A percentile compares a stretch with the other conserved stretches of the same genome.
Evolutionary conservation across 64 coral and sea anemone genomes (phyloP).

Genomic region (Exaiptasia diaphana): DNA sequence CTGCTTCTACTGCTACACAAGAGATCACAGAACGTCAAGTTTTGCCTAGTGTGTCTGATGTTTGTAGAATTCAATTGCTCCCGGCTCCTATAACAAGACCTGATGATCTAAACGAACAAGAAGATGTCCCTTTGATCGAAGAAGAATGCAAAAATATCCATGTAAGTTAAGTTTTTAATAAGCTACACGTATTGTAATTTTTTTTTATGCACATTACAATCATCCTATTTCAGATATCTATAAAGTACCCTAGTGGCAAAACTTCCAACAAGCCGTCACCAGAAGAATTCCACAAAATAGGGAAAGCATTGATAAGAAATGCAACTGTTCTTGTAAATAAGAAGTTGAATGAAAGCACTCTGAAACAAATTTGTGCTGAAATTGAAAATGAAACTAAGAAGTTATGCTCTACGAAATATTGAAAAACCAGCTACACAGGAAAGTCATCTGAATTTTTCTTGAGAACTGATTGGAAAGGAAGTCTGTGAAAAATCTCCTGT

Average conservation of each 20-base stretch:
- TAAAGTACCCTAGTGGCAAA: not conserved
- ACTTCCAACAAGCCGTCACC: too few relatives aligned
- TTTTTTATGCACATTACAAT: too few relatives aligned
- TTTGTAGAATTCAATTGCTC: too few relatives aligned
- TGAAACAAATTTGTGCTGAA: not conserved
- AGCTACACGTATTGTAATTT: too few relatives aligned
- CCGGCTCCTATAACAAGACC: too few relatives aligned
- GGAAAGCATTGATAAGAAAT: not conserved
- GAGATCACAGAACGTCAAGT: too few relatives aligned
- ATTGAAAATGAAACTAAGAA: constrained; percentile 17
- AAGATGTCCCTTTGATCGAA: too few relatives aligned
- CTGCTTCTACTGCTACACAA: too few relatives aligned
- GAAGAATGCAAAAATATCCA: not conserved
- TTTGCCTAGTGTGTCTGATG: too few relatives aligned
- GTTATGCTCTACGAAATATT: not conserved
- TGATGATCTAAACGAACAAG: too few relatives aligned
- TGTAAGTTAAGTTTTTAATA: too few relatives aligned
- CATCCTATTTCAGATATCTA: not conserved
- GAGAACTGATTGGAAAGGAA: constrained; percentile 22
- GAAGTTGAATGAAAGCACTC: not conserved
- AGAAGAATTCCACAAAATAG: not conserved
- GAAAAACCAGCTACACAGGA: constrained; percentile 14
- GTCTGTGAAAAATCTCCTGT: constrained; percentile 17
- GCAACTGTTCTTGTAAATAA: not conserved
- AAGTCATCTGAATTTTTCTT: constrained; percentile 1